These are phyloP conservation scores for Drosophila pseudoananassae DNA, from an alignment of 1,140 invertebrate genomes.

Conservation along the genomic window DNA sequence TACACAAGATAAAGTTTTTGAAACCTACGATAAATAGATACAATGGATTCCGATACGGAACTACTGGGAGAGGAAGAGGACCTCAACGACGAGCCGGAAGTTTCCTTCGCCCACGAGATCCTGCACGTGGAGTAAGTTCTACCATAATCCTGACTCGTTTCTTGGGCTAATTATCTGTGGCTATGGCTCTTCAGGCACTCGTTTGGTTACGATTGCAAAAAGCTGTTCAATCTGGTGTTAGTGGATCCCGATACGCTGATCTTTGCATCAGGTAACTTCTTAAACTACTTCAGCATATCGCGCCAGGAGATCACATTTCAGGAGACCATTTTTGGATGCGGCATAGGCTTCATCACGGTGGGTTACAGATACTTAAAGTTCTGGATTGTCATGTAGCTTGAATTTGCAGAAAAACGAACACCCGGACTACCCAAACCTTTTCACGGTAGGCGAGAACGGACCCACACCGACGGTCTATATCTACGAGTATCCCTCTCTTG, in stretches of 20 bases:
- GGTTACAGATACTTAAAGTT: constrained; percentile 33
- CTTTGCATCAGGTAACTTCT: constrained; percentile 92
- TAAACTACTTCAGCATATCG: constrained; percentile 90
- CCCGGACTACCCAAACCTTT: constrained; percentile 86
- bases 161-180: background rate
- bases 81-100: constrained; percentile 10
- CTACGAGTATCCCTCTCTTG: constrained; percentile 92
- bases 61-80: constrained; percentile 54
- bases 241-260: constrained; percentile 89
- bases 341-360: constrained; percentile 92
- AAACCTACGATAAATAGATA: constrained; percentile 12
- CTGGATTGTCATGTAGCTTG: background rate
- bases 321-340: constrained; percentile 89
- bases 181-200: constrained; percentile 87
- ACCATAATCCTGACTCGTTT: background rate
- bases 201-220: constrained; percentile 94
- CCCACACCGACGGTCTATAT: constrained; percentile 92
- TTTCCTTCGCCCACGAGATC: constrained; percentile 57
- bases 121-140: constrained; percentile 57
- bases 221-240: constrained; percentile 91
- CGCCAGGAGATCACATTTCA: constrained; percentile 88
- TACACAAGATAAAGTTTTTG: constrained; percentile 15
- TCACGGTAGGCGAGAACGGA: constrained; percentile 94
- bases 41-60: constrained; percentile 44
- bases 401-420: constrained; percentile 89